Base-by-base conservation (phyloP, 1,140 invertebrate species). In the Cheumatopsyche charites region DNA sequence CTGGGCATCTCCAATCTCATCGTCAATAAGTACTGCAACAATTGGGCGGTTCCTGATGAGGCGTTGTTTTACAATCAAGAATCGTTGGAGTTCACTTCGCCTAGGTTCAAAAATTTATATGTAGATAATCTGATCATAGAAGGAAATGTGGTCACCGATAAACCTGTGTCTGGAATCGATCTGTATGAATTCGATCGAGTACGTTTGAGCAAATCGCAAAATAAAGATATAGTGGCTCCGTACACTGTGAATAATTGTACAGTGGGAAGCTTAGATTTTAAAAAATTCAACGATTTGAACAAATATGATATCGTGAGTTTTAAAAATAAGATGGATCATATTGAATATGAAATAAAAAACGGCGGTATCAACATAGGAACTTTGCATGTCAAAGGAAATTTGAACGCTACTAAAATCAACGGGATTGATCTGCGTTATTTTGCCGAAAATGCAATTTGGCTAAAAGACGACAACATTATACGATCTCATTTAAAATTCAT, bases 381-480 rank as follows among this genome's bases (percentile, higher is more conserved):
- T 15, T 41, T 75, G 17, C 52, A 69, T 9, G 68, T 71, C 17
- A 67, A 42, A 15, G 74, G 71, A 23, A 73, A 70, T 21, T 61
- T 75, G 19, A 66, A 73, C 43, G 69, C 63, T 0, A 26, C 43
- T 0, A 69, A 43, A 58, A 73, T 75, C 41, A 73, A 75, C 45
- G 63, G 45, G 17, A 47, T 71, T 17, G 69, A 75, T 62, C 47
- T 75, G 12, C 43, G 55, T 13, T 67, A 68, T 23, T 7, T 73
- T 26, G 71, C 74, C 4, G 66, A 75, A 19, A 68, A 73, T 25
- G 74, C 74, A 26, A 62, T 75, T 2, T 71, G 74, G 71, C 45
- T 73, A 21, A 75, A 75, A 47, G 71, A 73, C 47, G 71, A 75
- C 17, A 75, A 72, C 55, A 19, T 70, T 23, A 67, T 75, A 15